A percentile compares a stretch with the other conserved stretches of the same genome.
phyloP scores from a whole-genome alignment of 1,140 invertebrate species.

The Drosophila subobscura region DNA sequence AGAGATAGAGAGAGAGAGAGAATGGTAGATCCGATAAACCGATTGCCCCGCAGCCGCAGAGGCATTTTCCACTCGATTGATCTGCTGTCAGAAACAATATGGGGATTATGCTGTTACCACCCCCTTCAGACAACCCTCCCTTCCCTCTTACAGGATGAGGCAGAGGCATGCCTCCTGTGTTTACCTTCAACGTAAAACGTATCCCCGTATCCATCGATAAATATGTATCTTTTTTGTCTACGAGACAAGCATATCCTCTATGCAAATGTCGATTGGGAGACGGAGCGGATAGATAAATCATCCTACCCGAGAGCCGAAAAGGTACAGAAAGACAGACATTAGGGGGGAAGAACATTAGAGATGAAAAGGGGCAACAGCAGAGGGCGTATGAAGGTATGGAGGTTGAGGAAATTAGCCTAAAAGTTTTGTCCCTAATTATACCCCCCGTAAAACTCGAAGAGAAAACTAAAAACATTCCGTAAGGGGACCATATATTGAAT shows the following conservation, averaged over 20 bases:
- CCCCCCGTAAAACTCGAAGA: too few species aligned
- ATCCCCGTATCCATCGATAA: slow-evolving; percentile 23
- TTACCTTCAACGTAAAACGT: slow-evolving; percentile 15
- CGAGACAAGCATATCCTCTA: slow-evolving; percentile 7
- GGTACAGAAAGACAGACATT: too few species aligned
- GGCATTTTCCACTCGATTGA: slow-evolving; percentile 50
- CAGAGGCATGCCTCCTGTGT: slow-evolving; percentile 17
- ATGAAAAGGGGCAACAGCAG: too few species aligned
- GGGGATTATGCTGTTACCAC: slow-evolving; percentile 33
- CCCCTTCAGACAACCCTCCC: too few species aligned
- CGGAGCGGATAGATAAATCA: slow-evolving; percentile 39
- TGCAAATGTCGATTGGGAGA: slow-evolving; percentile 27
- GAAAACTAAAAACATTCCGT: too few species aligned
- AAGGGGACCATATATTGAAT: too few species aligned
- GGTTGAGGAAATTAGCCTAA: slow-evolving; percentile 35
- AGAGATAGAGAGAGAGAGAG: too few species aligned
- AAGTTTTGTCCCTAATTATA: slow-evolving; percentile 40
- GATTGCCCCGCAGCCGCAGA: slow-evolving; percentile 27
- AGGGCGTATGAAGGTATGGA: too few species aligned
- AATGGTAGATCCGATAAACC: slow-evolving; percentile 30
- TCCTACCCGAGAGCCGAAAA: slow-evolving; percentile 5
- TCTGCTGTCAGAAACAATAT: slow-evolving; percentile 45
- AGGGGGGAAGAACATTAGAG: too few species aligned
- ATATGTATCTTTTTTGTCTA: slow-evolving; percentile 3
- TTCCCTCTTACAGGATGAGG: background rate